Conservation (phyloP, 1,140 invertebrate genomes). For the honey bee (Apis mellifera) region Amel_HAv3.1 CM009938.2:1622501-1623000, state of each 20-base stretch:
- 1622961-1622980: not conserved
- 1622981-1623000: not conserved
- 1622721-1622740: constrained; percentile 67
- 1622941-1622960: not conserved
- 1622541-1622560: constrained; percentile 63
- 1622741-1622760: constrained; percentile 67
- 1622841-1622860: not conserved
- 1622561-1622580: constrained; percentile 70
- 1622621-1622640: constrained; percentile 62
- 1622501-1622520: not conserved
- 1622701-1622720: constrained; percentile 75
- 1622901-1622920: not conserved
- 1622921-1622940: not conserved
- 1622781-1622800: not conserved
- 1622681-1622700: constrained; percentile 78
- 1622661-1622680: constrained; percentile 74
- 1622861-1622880: too few species aligned
- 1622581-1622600: constrained; percentile 65
- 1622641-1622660: constrained; percentile 69
- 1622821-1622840: constrained; percentile 18
- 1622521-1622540: not conserved
- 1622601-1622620: constrained; percentile 63
- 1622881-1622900: not conserved
- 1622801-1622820: not conserved
- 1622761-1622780: not conserved